phyloP scores from a whole-genome alignment of 2,113 vertebrate genomes.

The Cricetomys ansorgei region DNA sequence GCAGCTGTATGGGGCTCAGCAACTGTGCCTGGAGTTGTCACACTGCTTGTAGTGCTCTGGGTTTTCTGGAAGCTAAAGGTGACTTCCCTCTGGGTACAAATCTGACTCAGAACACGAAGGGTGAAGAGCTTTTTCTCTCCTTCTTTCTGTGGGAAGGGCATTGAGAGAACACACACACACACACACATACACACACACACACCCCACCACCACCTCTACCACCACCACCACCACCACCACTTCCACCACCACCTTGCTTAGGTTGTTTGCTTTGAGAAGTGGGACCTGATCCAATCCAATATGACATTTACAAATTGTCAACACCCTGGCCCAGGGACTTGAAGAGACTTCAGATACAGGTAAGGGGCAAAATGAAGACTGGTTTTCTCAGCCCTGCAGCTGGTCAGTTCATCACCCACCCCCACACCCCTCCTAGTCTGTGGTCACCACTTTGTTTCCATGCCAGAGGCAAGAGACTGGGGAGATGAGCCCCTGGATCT shows the following conservation, averaged over 20 bases:
- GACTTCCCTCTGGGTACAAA: rapidly evolving
- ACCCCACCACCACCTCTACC: rapidly evolving
- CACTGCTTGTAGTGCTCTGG: neutral
- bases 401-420: rapidly evolving
- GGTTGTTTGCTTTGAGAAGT: neutral
- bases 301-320: neutral
- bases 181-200: too few species aligned
- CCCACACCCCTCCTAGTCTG: rapidly evolving
- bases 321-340: rapidly evolving
- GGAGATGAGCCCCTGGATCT: rapidly evolving
- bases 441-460: neutral
- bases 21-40: neutral
- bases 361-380: rapidly evolving
- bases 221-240: rapidly evolving
- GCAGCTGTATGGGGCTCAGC: neutral
- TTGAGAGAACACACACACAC: neutral
- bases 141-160: neutral
- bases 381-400: neutral
- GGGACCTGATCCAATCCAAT: too few species aligned
- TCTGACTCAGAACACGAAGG: neutral
- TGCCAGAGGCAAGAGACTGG: rapidly evolving
- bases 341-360: neutral
- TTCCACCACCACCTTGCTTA: neutral
- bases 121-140: neutral
- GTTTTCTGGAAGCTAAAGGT: rapidly evolving